These are phyloP conservation scores for Siphonodentalium dalli DNA, from an alignment of 2,888 invertebrate species.

Conservation along the genomic window DNA sequence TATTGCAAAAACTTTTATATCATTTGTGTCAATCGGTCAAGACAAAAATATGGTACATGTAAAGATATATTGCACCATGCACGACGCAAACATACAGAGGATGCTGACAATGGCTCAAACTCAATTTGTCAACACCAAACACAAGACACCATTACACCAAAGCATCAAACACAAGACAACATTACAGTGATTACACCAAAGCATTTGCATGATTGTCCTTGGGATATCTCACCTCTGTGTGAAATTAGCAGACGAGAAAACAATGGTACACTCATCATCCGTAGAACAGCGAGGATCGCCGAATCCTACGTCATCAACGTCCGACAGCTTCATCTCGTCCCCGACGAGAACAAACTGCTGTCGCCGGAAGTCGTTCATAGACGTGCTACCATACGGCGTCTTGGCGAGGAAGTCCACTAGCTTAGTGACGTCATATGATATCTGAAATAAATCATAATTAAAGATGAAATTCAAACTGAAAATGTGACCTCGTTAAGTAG, in stretches of 20 bases:
- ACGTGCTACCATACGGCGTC: conserved; percentile 65
- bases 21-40: too few species aligned
- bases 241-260: conserved; percentile 46
- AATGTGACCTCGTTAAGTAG: too few species aligned
- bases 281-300: conserved; percentile 55
- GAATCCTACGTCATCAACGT: conserved; percentile 67
- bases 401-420: conserved; percentile 64
- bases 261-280: conserved; percentile 39
- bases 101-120: too few species aligned
- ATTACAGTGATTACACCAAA: too few species aligned
- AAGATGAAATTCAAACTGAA: not conserved
- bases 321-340: conserved; percentile 66
- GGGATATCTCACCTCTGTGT: conserved; percentile 34
- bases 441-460: conserved; percentile 33
- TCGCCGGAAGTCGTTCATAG: conserved; percentile 67
- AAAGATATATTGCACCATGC: too few species aligned
- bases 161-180: too few species aligned
- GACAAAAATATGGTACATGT: too few species aligned
- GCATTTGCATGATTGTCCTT: too few species aligned
- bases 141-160: too few species aligned
- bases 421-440: conserved; percentile 53
- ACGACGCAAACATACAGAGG: too few species aligned
- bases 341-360: conserved; percentile 68
- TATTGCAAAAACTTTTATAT: too few species aligned
- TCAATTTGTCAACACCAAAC: too few species aligned